phyloP scores from a whole-genome alignment of 2,113 vertebrate genomes.

The Ammodytes marinus region DNA sequence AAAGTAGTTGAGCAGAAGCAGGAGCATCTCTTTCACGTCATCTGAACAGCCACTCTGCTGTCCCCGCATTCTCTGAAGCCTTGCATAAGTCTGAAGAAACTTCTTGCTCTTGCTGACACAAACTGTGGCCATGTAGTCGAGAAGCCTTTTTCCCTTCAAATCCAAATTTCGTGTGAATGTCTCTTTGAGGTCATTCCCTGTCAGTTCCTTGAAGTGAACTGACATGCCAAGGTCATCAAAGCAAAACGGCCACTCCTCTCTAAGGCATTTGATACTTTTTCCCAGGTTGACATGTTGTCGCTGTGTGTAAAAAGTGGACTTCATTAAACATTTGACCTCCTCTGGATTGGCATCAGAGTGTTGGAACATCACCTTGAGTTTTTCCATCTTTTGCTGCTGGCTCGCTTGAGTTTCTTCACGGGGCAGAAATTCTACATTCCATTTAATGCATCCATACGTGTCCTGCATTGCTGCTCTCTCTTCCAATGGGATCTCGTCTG shows the following conservation, averaged over 20 bases:
- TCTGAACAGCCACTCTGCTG: conserved; percentile 31
- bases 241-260: conserved; percentile 2
- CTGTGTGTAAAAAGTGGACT: conserved; percentile 37
- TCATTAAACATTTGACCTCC: conserved; percentile 31
- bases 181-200: conserved; percentile 31
- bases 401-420: conserved; percentile 26
- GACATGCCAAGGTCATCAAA: conserved; percentile 27
- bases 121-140: conserved; percentile 32
- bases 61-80: conserved; percentile 27
- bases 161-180: conserved; percentile 35
- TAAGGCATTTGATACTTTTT: conserved; percentile 11
- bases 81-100: conserved; percentile 17
- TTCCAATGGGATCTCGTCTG: neutral
- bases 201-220: conserved; percentile 39
- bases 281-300: conserved; percentile 19
- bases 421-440: conserved; percentile 39
- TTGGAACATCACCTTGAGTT: conserved; percentile 34
- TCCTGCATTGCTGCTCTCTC: conserved; percentile 34
- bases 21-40: conserved; percentile 25
- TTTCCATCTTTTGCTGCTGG: conserved; percentile 45
- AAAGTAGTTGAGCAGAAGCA: conserved; percentile 11
- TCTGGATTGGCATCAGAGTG: conserved; percentile 29
- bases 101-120: conserved; percentile 31
- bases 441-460: conserved; percentile 16
- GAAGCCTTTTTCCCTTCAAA: conserved; percentile 29